Conservation (phyloP, 1,140 invertebrate genomes). For the Laupala kohalensis region DNA sequence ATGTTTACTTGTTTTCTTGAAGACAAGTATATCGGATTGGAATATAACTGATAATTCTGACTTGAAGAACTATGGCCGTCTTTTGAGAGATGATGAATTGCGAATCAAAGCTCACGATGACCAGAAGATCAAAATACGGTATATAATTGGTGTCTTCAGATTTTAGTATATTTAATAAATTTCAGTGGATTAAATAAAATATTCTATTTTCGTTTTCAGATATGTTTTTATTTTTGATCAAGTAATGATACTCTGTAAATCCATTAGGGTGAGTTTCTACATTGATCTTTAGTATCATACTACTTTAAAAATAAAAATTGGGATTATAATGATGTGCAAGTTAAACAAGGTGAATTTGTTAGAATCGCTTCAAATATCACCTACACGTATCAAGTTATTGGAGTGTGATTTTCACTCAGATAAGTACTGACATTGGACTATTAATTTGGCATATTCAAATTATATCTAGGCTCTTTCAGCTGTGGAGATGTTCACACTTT, state of each 20-base stretch:
- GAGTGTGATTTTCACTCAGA: too few relatives aligned
- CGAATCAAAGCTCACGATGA: slow-evolving; percentile 85
- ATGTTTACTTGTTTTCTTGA: slow-evolving; percentile 21
- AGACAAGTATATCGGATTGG: slow-evolving; percentile 69
- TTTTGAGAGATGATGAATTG: slow-evolving; percentile 85
- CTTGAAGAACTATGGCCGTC: slow-evolving; percentile 75
- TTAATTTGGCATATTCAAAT: too few relatives aligned
- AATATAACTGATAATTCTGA: slow-evolving; percentile 62
- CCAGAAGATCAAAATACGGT: slow-evolving; percentile 62
- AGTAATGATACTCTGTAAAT: slow-evolving; percentile 89
- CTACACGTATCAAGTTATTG: too few relatives aligned
- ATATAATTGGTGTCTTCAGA: slow-evolving; percentile 5
- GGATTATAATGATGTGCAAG: too few relatives aligned
- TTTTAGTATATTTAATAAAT: background rate
- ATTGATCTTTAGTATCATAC: too few relatives aligned
- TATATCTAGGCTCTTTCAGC: too few relatives aligned
- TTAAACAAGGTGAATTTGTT: too few relatives aligned
- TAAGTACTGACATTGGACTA: too few relatives aligned
- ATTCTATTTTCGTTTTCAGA: slow-evolving; percentile 32
- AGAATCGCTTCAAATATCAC: too few relatives aligned
- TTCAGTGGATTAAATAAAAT: too few relatives aligned
- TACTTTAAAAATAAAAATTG: too few relatives aligned
- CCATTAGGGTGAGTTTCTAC: slow-evolving; percentile 48
- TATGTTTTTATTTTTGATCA: slow-evolving; percentile 96
- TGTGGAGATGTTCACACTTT: too few relatives aligned